Percentiles rank a stretch among this genome's conserved stretches.
Evolutionary conservation across 2,797 vertebrate genomes (phyloP).

Genomic region (Rhinella marina): DNA sequence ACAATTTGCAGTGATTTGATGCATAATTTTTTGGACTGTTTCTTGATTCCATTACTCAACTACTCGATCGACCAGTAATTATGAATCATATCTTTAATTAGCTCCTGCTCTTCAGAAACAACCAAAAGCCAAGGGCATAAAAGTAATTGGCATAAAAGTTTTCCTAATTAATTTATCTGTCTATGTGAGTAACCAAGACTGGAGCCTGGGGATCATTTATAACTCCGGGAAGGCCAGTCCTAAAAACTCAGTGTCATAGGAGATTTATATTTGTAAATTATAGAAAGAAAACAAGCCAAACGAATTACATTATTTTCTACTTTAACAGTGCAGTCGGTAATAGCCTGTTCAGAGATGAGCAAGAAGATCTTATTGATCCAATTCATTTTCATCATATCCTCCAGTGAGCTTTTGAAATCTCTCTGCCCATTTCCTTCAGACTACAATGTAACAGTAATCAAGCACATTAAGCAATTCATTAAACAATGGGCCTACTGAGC

Average conservation of each 20-base stretch:
- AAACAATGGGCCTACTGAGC: conserved; percentile 83
- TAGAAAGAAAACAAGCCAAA: conserved; percentile 77
- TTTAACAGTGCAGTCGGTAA: conserved; percentile 73
- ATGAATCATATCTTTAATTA: conserved; percentile 94
- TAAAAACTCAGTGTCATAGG: conserved; percentile 77
- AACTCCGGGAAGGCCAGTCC: conserved; percentile 80
- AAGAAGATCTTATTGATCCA: conserved; percentile 83
- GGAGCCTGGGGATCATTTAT: conserved; percentile 91
- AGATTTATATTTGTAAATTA: conserved; percentile 82
- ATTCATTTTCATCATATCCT: conserved; percentile 84
- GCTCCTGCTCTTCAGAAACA: conserved; percentile 85
- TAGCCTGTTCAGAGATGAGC: conserved; percentile 74
- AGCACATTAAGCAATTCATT: conserved; percentile 88
- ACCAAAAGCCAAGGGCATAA: conserved; percentile 88
- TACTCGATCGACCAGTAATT: conserved; percentile 84
- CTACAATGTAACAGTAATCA: conserved; percentile 83
- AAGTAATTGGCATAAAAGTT: conserved; percentile 92
- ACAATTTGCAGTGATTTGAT: conserved; percentile 83
- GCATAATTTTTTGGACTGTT: conserved; percentile 84
- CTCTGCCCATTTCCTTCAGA: conserved; percentile 81
- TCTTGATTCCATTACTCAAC: conserved; percentile 85
- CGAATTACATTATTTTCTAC: conserved; percentile 78
- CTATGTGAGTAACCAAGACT: conserved; percentile 83
- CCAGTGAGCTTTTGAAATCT: conserved; percentile 82
- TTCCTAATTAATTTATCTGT: conserved; percentile 97